These are phyloP conservation scores for Pelobates cultripes DNA, from an alignment of 2,797 vertebrate genomes.

Conservation along the genomic window DNA sequence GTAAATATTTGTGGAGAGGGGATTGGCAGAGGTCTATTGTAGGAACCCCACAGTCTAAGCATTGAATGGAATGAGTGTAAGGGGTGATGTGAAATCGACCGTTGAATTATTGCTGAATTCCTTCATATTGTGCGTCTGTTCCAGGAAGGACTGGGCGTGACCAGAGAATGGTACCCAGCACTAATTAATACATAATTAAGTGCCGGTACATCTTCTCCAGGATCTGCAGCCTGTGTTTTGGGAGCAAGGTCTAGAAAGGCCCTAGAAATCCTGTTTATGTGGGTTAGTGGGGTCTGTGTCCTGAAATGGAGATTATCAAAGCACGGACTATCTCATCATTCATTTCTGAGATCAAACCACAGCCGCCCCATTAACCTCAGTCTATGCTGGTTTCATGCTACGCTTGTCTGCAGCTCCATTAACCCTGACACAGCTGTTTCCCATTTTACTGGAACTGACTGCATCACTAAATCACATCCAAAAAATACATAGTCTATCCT, in stretches of 20 bases:
- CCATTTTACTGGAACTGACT: conserved; percentile 23
- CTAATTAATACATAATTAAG: too few species aligned
- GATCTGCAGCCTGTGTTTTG: too few species aligned
- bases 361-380: conserved; percentile 44
- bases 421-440: conserved; percentile 51
- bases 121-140: background rate
- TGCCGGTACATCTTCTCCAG: too few species aligned
- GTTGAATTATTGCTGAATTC: too few species aligned
- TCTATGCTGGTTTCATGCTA: conserved; percentile 47
- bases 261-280: conserved; percentile 11
- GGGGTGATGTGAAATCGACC: too few species aligned
- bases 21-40: too few species aligned
- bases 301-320: conserved; percentile 32
- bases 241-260: background rate
- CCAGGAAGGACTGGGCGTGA: background rate
- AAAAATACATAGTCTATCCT: conserved; percentile 22
- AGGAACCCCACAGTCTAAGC: too few species aligned
- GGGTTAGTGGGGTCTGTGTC: conserved; percentile 17
- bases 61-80: too few species aligned
- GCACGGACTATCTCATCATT: conserved; percentile 30
- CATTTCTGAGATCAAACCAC: conserved; percentile 45
- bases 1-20: too few species aligned
- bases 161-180: too few species aligned
- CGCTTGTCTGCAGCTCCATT: conserved; percentile 47
- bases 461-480: conserved; percentile 29